Conservation (phyloP, 1,140 invertebrate genomes). For the Calycopis cecrops region DNA sequence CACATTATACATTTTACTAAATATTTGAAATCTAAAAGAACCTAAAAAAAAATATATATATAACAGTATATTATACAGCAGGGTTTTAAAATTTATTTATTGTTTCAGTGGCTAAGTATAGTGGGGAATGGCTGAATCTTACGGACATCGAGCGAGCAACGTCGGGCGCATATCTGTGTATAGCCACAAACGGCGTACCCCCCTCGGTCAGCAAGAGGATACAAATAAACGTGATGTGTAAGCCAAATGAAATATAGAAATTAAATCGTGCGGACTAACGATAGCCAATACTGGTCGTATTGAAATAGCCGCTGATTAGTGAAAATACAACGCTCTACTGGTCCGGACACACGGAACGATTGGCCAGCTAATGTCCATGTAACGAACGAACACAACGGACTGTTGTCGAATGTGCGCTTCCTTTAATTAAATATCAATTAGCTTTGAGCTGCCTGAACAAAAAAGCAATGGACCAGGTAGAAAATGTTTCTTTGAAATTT, state of each 20-base stretch:
- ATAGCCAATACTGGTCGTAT: slow-evolving; percentile 14
- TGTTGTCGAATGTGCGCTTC: no score
- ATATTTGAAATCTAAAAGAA: no score
- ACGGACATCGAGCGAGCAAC: slow-evolving; percentile 85
- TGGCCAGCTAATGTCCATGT: slow-evolving; percentile 16
- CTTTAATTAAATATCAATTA: no score
- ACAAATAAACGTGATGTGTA: slow-evolving; percentile 80
- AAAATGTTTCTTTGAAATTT: no score
- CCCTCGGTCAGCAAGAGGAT: slow-evolving; percentile 83
- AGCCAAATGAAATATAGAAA: slow-evolving; percentile 50
- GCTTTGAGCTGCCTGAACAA: no score
- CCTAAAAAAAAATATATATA: background rate
- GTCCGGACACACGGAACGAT: slow-evolving; percentile 16
- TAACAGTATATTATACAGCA: no score
- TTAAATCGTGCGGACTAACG: slow-evolving; percentile 22
- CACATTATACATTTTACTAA: no score
- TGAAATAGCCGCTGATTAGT: slow-evolving; percentile 26
- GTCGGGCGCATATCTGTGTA: slow-evolving; percentile 86
- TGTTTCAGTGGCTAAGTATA: slow-evolving; percentile 63
- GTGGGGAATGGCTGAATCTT: slow-evolving; percentile 82
- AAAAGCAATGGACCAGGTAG: no score
- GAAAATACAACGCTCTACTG: slow-evolving; percentile 22
- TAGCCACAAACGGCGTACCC: slow-evolving; percentile 80
- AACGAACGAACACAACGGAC: slow-evolving; percentile 6
- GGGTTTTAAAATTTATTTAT: background rate